Base-by-base conservation (phyloP, 2,113 vertebrate species). In the Tetrax tetrax region DNA sequence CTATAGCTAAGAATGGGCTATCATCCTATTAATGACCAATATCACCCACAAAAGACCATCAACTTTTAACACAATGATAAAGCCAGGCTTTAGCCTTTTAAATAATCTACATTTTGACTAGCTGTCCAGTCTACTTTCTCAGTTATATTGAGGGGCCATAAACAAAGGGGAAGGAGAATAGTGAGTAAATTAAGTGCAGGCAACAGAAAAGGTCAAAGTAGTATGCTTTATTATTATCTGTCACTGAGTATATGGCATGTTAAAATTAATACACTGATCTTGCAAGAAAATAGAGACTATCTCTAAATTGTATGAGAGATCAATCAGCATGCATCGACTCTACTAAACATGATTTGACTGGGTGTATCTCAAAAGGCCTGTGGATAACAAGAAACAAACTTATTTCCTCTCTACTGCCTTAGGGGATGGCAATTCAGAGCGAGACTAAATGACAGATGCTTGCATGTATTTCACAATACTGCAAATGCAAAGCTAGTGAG, bases 251-350 rank as follows among this genome's bases (percentile, higher is more conserved):
- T 35, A 79, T 37, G 12, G 54, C 86, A 71, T 15, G 63, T 75
- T 91, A 95, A 92, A 95, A 89, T 93, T 89, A 83, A 93, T 38
- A 76, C 8, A 17, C 12, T 38, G 29, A 22, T 81, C 27, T 89
- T 75, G 70, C 88, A 92, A 53, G 89, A 77, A 96, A 96, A 80
- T 19, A 89, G 68, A 96, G 95, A 89, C 80, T 91, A 94, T 87
- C 54, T 84, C 43, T 51, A 51, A 87, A 81, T 47, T 21, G 10
- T 16, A 33, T 47, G 37, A 87, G 71, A 63, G 87, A 83, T 91
- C 56, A 93, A 93, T 80, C 84, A 80, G 37, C 13, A 53, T 21
- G 6, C 12, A 79, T 35, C 2, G 4, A 79, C 50, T 53, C 2
- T 35, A 31, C 20, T 64, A 29, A 63, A 69, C 95, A 35, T 9